Percentiles rank a stretch among this genome's conserved stretches.
Conservation (phyloP, 2,797 vertebrate genomes). For the Oreortyx pictus region DNA sequence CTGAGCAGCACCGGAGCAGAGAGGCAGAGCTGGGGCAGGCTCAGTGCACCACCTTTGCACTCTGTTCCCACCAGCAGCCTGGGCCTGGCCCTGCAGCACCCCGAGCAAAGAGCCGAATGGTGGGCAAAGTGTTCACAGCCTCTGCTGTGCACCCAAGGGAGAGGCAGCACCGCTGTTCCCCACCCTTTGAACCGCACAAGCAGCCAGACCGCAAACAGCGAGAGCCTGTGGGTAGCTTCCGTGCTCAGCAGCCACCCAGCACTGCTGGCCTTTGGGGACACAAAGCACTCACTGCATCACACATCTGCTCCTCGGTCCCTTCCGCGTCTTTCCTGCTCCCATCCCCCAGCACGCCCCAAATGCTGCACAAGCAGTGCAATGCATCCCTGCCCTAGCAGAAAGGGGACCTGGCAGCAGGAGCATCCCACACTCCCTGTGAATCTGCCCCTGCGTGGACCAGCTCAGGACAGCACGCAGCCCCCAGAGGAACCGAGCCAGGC, state of each 20-base stretch:
- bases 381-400: not conserved
- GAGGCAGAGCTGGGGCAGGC: not conserved
- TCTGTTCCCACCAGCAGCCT: not conserved
- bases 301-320: not conserved
- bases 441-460: not conserved
- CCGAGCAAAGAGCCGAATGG: not conserved
- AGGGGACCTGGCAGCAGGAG: not conserved
- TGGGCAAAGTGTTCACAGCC: not conserved
- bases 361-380: not conserved
- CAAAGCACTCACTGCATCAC: not conserved
- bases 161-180: not conserved
- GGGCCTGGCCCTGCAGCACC: not conserved
- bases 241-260: not conserved
- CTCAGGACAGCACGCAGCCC: not conserved
- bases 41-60: not conserved
- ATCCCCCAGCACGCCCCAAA: not conserved
- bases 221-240: not conserved
- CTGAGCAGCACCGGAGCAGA: not conserved
- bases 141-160: not conserved
- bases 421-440: fast-evolving
- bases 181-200: not conserved
- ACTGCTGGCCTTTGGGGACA: not conserved
- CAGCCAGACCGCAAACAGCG: not conserved
- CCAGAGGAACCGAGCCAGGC: not conserved
- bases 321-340: not conserved